phyloP scores from a whole-genome alignment of 2,797 vertebrate species.

The Arrhamphus sclerolepis region DNA sequence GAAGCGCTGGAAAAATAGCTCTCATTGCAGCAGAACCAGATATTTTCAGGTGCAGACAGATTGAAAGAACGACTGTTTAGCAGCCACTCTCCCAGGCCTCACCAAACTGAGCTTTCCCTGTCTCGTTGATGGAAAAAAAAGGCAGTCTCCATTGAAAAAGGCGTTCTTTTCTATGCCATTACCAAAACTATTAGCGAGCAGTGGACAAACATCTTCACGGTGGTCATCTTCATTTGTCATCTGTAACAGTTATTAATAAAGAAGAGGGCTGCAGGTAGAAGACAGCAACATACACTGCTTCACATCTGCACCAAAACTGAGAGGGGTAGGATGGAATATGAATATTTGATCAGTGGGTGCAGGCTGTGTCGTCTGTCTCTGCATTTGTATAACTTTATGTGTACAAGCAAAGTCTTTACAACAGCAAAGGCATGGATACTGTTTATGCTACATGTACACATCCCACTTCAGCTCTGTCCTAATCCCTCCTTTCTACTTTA shows the following conservation, averaged over 20 bases:
- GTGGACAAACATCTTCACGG: slow-evolving; percentile 55
- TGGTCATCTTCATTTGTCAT: slow-evolving; percentile 63
- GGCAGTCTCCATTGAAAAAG: slow-evolving; percentile 57
- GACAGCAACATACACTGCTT: slow-evolving; percentile 38
- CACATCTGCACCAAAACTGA: slow-evolving; percentile 42
- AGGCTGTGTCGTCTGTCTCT: slow-evolving; percentile 12
- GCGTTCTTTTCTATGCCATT: slow-evolving; percentile 58
- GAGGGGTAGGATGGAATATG: slow-evolving; percentile 14
- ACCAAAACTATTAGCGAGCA: slow-evolving; percentile 69
- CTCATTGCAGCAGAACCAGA: slow-evolving; percentile 44
- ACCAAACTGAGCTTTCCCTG: slow-evolving; percentile 52
- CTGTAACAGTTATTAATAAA: slow-evolving; percentile 69
- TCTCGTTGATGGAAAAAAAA: slow-evolving; percentile 59
- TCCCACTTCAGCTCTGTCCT: slow-evolving; percentile 16
- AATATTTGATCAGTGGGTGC: slow-evolving; percentile 12
- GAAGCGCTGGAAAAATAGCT: slow-evolving; percentile 27
- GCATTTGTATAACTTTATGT: slow-evolving; percentile 42
- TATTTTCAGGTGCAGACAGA: slow-evolving; percentile 37
- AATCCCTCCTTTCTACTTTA: slow-evolving; percentile 41
- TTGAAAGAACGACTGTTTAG: slow-evolving; percentile 40
- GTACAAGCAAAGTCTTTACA: slow-evolving; percentile 29
- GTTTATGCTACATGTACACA: slow-evolving; percentile 14
- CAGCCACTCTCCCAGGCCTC: slow-evolving; percentile 44
- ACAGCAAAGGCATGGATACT: slow-evolving; percentile 21
- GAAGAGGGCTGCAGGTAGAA: slow-evolving; percentile 38